These are phyloP conservation scores for Dipodomys merriami DNA, from an alignment of 2,113 vertebrate genomes.

Conservation along the genomic window DNA sequence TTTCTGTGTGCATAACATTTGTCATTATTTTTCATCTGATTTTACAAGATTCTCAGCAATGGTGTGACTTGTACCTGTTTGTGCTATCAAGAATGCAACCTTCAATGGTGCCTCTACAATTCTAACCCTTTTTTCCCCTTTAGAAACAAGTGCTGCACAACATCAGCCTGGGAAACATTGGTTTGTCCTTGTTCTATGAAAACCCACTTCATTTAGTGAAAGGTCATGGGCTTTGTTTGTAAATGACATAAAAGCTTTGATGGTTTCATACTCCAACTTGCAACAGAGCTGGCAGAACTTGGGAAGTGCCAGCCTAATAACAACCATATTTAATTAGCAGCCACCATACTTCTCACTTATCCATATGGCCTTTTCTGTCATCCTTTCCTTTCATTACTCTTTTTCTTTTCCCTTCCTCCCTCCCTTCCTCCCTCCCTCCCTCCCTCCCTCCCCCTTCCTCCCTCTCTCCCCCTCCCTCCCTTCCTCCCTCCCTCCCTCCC, in stretches of 20 bases:
- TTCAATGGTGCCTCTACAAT: background rate
- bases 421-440: background rate
- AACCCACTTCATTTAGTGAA: constrained; percentile 20
- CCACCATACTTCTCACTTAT: background rate
- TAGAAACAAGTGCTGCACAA: background rate
- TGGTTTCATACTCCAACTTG: background rate
- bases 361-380: too few relatives aligned
- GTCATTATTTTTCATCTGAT: background rate
- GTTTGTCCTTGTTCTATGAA: constrained; percentile 6
- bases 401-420: too few relatives aligned
- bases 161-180: background rate
- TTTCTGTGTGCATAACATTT: background rate
- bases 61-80: background rate
- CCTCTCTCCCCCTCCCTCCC: too few relatives aligned
- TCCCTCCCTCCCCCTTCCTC: accelerated
- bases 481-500: too few relatives aligned
- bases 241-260: background rate
- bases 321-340: background rate
- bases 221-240: constrained; percentile 12
- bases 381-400: background rate
- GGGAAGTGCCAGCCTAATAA: background rate
- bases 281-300: background rate
- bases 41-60: background rate
- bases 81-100: background rate
- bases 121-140: background rate